Evolutionary conservation across 2,113 vertebrate genomes (phyloP).

Genomic region (Neodontobutis hainanensis): DNA sequence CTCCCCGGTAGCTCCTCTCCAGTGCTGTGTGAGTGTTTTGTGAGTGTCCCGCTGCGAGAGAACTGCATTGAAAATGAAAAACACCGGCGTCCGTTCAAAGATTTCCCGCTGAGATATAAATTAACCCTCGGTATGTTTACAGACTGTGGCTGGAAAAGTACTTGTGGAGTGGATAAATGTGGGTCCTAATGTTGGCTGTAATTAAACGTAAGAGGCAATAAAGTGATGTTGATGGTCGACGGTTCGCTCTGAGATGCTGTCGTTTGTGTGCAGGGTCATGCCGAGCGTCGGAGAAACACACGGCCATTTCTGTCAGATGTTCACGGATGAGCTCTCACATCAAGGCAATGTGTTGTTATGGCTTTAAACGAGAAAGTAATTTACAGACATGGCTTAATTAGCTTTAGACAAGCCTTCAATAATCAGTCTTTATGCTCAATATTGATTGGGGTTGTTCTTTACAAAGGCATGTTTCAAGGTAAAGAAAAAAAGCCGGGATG

Average conservation of each 20-base stretch:
- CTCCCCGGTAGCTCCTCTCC: neutral
- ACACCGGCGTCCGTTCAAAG: slow-evolving; percentile 18
- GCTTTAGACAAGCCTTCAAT: no score
- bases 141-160: neutral
- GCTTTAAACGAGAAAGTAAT: no score
- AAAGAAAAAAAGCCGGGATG: no score
- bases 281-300: neutral
- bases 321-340: no score
- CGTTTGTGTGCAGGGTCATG: neutral
- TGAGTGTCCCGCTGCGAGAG: slow-evolving; percentile 22
- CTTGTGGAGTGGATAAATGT: slow-evolving; percentile 19
- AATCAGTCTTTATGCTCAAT: no score
- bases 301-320: no score
- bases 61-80: slow-evolving; percentile 1
- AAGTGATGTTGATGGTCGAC: slow-evolving; percentile 18
- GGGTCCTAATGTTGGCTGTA: slow-evolving; percentile 4
- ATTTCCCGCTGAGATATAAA: slow-evolving; percentile 30
- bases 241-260: neutral
- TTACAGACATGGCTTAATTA: no score
- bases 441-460: no score
- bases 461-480: no score
- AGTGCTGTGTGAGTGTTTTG: neutral
- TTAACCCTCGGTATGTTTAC: neutral
- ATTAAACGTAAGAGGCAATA: slow-evolving; percentile 27
- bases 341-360: no score